Conservation (phyloP, 1,140 invertebrate species). For the Macrosteles quadrilineatus region DNA sequence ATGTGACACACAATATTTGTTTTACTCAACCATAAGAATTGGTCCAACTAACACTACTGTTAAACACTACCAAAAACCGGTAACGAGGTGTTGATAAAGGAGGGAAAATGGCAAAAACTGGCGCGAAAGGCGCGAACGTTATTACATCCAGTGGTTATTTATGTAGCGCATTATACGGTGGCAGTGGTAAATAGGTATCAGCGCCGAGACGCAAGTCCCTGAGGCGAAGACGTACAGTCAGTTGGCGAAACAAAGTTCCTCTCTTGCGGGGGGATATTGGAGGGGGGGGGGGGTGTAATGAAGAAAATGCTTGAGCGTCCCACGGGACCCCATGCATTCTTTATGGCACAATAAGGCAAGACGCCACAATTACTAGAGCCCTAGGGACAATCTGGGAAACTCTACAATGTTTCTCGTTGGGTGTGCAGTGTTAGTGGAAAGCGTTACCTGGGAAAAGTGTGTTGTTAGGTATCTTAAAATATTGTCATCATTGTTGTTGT, state of each 20-base stretch:
- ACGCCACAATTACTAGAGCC: slow-evolving; percentile 3
- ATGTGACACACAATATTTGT: too few relatives aligned
- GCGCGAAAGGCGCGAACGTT: neutral
- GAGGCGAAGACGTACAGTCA: slow-evolving; percentile 3
- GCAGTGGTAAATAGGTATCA: slow-evolving; percentile 16
- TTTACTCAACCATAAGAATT: too few relatives aligned
- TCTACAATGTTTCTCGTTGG: too few relatives aligned
- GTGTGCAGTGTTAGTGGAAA: too few relatives aligned
- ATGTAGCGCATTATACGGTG: slow-evolving; percentile 11
- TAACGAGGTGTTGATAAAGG: too few relatives aligned
- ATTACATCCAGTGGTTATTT: slow-evolving; percentile 1
- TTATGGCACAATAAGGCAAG: slow-evolving; percentile 14
- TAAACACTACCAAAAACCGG: too few relatives aligned
- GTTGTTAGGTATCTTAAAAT: too few relatives aligned
- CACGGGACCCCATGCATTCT: slow-evolving; percentile 1
- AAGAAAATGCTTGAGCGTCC: slow-evolving; percentile 8
- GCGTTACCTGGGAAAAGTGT: too few relatives aligned
- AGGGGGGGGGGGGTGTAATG: slow-evolving; percentile 3
- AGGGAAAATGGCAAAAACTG: too few relatives aligned
- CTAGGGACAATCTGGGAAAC: neutral
- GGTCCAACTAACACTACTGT: too few relatives aligned
- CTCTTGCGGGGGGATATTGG: neutral
- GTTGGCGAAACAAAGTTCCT: slow-evolving; percentile 3
- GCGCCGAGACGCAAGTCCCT: neutral
- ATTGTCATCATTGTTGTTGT: too few relatives aligned